Base-by-base conservation (phyloP, 2,888 invertebrate genomes). In the Perithous albicinctus region DNA sequence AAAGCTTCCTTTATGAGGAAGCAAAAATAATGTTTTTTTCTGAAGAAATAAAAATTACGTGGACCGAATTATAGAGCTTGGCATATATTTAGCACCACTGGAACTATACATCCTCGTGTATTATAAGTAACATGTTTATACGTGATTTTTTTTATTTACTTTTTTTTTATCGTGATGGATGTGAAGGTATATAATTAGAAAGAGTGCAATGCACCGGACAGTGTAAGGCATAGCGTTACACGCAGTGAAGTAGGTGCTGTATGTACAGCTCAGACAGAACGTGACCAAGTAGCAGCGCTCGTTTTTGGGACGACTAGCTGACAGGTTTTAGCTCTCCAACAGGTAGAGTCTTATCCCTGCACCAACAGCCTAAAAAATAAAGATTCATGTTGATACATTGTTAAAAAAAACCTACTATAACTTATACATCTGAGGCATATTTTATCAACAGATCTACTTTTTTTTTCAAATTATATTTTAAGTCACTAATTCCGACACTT, bases 201-300 rank as follows among this genome's bases (percentile, higher is more conserved):
- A 56, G 69, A 56, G 69, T 70, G 59, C 61, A 63, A 59, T 63
- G 73, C 61, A 73, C 61, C 29, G 29, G 26, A 6, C 35, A 15
- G 61, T 51, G 73, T 10, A 26, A 51, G 51, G 26, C 29, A 18
- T 35, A 64, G 26, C n/a, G n/a, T 29, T 51, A 35, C 59, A 59
- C 32, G 32, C 59, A 35, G 41, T 32, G 59, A 23, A 46, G 43
- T 48, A 26, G 59, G 32, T 73, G 46, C 48, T 35, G 61, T 56
- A 20, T 35, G 61, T 56, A 20, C 35, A 63, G 38, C 59, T 61
- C n/a, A 59, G 46, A 56, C 20, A 7, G 15, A 23, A 70, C 29
- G 64, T 38, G 38, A 70, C 10, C 10, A 67, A 80, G 80, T 80
- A 72, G 77, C 72, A n/a, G 8, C 10, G 59, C 15, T 77, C 23